phyloP scores from a whole-genome alignment of 2,888 invertebrate genomes.

The Thymelicus acteon region DNA sequence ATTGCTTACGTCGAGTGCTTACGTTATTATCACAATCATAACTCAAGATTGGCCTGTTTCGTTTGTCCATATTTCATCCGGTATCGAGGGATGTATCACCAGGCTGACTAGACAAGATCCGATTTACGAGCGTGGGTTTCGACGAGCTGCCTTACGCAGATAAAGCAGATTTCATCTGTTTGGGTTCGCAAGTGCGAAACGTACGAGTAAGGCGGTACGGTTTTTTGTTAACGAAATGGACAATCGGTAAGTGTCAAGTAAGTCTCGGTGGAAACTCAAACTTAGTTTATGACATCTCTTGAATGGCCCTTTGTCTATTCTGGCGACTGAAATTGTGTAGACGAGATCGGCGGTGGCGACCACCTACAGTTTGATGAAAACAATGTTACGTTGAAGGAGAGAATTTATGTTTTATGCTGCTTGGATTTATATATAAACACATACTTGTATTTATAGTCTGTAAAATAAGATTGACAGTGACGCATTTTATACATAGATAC shows the following conservation, averaged over 20 bases:
- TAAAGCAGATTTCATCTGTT: conserved; percentile 62
- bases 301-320: conserved; percentile 37
- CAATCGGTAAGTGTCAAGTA: conserved; percentile 1
- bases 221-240: conserved; percentile 36
- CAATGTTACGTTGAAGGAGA: conserved; percentile 18
- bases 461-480: no score
- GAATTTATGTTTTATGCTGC: conserved; percentile 15
- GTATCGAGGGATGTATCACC: conserved; percentile 75
- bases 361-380: conserved; percentile 29
- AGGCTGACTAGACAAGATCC: conserved; percentile 63
- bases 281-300: conserved; percentile 44
- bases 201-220: conserved; percentile 52
- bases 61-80: conserved; percentile 74
- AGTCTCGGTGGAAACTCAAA: conserved; percentile 42
- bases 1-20: conserved; percentile 53
- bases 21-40: conserved; percentile 69
- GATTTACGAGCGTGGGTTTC: conserved; percentile 71
- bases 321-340: conserved; percentile 26
- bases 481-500: no score
- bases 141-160: conserved; percentile 60
- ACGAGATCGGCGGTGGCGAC: conserved; percentile 17
- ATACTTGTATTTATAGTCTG: no score
- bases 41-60: conserved; percentile 60
- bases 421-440: neutral
- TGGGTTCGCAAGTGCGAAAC: conserved; percentile 57